A percentile compares a stretch with the other conserved stretches of the same genome.
These are phyloP conservation scores for Pseudopodoces humilis DNA, from an alignment of 2,113 vertebrate species.

Conservation along the genomic window DNA sequence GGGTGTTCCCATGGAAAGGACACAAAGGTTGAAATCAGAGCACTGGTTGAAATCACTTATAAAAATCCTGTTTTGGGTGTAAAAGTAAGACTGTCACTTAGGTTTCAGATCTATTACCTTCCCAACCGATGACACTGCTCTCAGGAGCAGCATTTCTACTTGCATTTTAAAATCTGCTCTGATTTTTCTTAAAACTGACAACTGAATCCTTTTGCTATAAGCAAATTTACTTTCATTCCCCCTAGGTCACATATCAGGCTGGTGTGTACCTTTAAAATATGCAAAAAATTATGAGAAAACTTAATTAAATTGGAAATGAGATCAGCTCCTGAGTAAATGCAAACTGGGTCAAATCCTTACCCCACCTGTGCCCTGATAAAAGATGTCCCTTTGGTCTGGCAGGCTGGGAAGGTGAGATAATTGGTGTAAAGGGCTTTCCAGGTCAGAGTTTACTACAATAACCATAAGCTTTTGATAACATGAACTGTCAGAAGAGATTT, in stretches of 20 bases:
- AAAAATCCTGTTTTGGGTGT: background rate
- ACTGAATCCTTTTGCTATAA: background rate
- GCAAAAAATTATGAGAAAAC: background rate
- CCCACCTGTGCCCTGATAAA: background rate
- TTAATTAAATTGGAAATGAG: constrained; percentile 24
- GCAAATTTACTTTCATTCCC: background rate
- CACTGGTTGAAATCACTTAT: background rate
- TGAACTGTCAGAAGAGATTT: background rate
- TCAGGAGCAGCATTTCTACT: background rate
- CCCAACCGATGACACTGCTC: background rate
- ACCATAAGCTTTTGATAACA: background rate
- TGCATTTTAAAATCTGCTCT: background rate
- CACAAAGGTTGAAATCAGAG: background rate
- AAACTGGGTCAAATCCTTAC: background rate
- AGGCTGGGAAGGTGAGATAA: background rate
- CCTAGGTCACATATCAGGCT: background rate
- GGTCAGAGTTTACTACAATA: background rate
- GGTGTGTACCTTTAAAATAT: background rate
- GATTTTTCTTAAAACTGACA: background rate
- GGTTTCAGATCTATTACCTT: background rate
- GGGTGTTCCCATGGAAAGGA: background rate
- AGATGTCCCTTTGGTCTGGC: background rate
- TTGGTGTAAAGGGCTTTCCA: background rate
- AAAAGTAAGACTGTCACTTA: background rate
- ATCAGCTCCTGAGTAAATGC: background rate